Percentiles rank a stretch among this genome's conserved stretches.
Evolutionary conservation across 2,888 invertebrate species (phyloP).

Genomic region (Amphipoea lucens): DNA sequence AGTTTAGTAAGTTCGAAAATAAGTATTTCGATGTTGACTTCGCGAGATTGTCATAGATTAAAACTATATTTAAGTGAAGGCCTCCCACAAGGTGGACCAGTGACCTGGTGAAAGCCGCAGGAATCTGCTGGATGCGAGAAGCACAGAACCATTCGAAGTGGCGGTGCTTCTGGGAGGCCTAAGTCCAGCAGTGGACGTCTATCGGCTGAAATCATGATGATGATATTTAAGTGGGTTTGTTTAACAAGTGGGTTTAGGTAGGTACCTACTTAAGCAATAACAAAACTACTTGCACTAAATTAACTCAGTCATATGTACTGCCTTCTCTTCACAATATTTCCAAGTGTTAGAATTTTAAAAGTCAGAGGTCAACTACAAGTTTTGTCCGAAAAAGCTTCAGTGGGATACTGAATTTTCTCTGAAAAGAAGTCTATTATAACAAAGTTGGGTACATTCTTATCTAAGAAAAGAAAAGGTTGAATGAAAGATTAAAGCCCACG

Average conservation of each 20-base stretch:
- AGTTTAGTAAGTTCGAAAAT: not conserved
- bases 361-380: constrained; percentile 8
- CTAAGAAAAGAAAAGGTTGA: not conserved
- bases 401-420: not conserved
- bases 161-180: too few species aligned
- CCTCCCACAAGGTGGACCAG: too few species aligned
- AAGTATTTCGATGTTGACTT: not conserved
- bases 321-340: not conserved
- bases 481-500: not conserved
- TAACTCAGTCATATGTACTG: not conserved
- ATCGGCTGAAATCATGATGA: too few species aligned
- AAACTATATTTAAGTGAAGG: too few species aligned
- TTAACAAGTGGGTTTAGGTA: not conserved
- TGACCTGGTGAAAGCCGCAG: too few species aligned
- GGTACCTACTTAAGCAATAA: not conserved
- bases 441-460: too few species aligned
- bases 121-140: too few species aligned
- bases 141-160: too few species aligned
- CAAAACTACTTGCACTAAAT: not conserved
- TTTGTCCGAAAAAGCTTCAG: not conserved
- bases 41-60: too few species aligned
- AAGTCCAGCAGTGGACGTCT: too few species aligned
- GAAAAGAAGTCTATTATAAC: not conserved
- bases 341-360: not conserved
- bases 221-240: not conserved